phyloP scores from a whole-genome alignment of 2,888 invertebrate species.

The Sabatieria punctata region DNA sequence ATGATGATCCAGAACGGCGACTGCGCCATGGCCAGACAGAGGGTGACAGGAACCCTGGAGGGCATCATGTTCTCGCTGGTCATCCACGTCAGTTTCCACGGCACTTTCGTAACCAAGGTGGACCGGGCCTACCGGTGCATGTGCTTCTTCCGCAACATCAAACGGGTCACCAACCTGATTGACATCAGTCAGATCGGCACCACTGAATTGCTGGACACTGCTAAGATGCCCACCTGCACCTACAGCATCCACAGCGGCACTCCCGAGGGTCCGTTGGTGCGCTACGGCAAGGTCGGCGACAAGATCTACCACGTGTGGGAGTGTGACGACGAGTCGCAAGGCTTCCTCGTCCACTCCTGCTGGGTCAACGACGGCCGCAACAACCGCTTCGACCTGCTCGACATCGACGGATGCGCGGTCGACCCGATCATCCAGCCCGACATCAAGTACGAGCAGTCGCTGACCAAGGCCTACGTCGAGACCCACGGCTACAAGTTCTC shows the following conservation, averaged over 20 bases:
- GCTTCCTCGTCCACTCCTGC: conserved; percentile 24
- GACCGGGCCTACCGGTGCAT: conserved; percentile 19
- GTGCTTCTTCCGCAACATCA: conserved; percentile 26
- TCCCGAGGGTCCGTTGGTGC: conserved; percentile 19
- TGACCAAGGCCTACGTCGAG: conserved; percentile 19
- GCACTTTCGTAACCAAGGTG: conserved; percentile 18
- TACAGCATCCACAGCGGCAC: conserved; percentile 18
- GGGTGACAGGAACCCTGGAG: conserved; percentile 22
- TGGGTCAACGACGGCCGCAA: conserved; percentile 25
- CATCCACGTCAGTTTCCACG: conserved; percentile 26
- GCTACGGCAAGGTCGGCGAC: conserved; percentile 22
- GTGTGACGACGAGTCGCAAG: conserved; percentile 22
- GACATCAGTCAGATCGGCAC: conserved; percentile 19
- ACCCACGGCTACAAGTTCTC: conserved; percentile 28
- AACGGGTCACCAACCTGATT: conserved; percentile 20
- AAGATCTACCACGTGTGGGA: conserved; percentile 26
- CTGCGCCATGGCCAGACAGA: conserved; percentile 23
- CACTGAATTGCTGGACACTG: conserved; percentile 22
- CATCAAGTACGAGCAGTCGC: conserved; percentile 16
- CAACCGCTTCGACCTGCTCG: conserved; percentile 21
- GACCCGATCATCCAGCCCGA: conserved; percentile 27
- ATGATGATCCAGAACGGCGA: conserved; percentile 24
- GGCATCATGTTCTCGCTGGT: conserved; percentile 25
- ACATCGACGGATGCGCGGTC: conserved; percentile 25
- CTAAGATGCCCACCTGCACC: conserved; percentile 19